A percentile compares a stretch with the other conserved stretches of the same genome.
Evolutionary conservation across 2,113 vertebrate species (phyloP).

Genomic region (Monopterus albus): DNA sequence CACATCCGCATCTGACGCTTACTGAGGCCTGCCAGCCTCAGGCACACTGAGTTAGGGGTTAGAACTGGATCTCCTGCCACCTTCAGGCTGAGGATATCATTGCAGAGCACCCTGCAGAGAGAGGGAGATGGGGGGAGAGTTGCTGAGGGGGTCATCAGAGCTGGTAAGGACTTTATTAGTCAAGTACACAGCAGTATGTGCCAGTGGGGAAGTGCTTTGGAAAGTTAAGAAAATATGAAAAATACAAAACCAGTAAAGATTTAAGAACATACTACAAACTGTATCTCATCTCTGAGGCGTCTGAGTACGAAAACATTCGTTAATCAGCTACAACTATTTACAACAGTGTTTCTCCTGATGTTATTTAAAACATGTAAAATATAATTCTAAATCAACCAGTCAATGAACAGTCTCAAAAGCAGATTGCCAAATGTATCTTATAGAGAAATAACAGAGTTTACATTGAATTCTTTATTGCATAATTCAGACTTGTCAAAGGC

Average conservation of each 20-base stretch:
- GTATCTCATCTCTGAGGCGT: not conserved
- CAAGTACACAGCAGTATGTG: constrained; percentile 42
- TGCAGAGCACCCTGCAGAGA: constrained; percentile 85
- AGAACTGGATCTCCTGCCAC: constrained; percentile 89
- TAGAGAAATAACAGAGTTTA: constrained; percentile 11
- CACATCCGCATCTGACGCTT: constrained; percentile 91
- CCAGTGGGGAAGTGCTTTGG: constrained; percentile 4
- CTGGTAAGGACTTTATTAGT: constrained; percentile 58
- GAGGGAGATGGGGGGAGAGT: not conserved
- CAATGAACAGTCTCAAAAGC: constrained; percentile 21
- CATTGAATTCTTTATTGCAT: constrained; percentile 17
- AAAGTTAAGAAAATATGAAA: constrained; percentile 15
- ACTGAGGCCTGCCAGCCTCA: constrained; percentile 87
- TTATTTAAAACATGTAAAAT: constrained; percentile 21
- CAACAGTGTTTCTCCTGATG: constrained; percentile 26
- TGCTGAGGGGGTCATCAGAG: constrained; percentile 27
- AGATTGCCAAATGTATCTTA: constrained; percentile 23
- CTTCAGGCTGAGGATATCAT: constrained; percentile 92
- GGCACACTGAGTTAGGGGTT: constrained; percentile 90
- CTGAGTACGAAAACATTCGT: constrained; percentile 29
- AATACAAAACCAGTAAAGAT: constrained; percentile 9
- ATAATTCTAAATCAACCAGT: constrained; percentile 47
- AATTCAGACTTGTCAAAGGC: constrained; percentile 18
- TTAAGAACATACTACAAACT: constrained; percentile 6
- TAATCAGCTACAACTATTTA: constrained; percentile 30